These are phyloP conservation scores for Mercenaria mercenaria DNA, from an alignment of 1,140 invertebrate species.

Conservation along the genomic window DNA sequence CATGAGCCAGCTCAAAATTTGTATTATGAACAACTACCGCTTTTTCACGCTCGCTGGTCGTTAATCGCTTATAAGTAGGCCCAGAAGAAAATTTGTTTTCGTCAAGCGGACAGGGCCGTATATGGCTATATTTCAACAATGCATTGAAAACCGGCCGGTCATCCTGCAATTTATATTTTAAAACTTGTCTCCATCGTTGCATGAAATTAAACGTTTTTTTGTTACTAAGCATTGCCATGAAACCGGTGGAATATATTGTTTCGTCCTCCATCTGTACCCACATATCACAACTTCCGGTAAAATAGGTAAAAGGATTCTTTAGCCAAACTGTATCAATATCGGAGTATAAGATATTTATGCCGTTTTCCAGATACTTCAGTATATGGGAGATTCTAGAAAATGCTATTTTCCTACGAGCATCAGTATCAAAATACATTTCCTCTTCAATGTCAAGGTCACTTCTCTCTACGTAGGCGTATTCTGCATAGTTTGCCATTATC, in stretches of 20 bases:
- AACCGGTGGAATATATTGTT: neutral
- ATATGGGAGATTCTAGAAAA: neutral
- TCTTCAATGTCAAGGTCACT: neutral
- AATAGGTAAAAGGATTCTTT: constrained; percentile 1
- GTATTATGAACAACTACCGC: neutral
- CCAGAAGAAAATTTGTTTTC: neutral
- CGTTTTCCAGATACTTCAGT: neutral
- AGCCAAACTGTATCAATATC: constrained; percentile 37
- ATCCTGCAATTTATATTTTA: neutral
- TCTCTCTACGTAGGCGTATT: neutral
- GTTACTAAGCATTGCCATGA: neutral
- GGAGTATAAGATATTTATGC: neutral
- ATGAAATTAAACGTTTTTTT: neutral
- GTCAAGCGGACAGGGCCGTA: neutral
- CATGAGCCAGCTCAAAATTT: neutral
- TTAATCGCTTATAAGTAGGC: neutral
- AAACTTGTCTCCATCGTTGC: neutral
- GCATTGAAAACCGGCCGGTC: neutral
- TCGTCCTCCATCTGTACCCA: constrained; percentile 20
- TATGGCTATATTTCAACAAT: neutral
- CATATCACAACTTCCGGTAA: neutral
- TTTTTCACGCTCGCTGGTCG: neutral
- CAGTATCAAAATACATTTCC: neutral
- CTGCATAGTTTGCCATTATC: neutral
- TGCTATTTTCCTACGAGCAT: neutral